These are phyloP conservation scores for Aleadryas rufinucha DNA, from an alignment of 2,113 vertebrate species.

Conservation along the genomic window DNA sequence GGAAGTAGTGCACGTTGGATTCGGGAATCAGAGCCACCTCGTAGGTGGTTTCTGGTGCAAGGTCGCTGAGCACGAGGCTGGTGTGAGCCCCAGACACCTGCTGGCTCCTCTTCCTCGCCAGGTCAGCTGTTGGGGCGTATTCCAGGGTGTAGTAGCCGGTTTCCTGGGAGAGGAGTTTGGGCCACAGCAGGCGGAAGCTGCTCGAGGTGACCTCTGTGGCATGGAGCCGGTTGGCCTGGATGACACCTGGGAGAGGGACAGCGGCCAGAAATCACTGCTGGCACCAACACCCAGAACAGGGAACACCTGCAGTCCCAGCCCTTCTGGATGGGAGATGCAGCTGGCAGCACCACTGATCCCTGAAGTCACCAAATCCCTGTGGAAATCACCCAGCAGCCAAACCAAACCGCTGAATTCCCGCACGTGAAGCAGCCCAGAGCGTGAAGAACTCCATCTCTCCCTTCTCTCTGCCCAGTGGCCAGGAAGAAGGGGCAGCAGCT, in stretches of 20 bases:
- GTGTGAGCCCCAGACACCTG: slow-evolving; percentile 74
- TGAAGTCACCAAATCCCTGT: neutral
- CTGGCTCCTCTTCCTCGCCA: slow-evolving; percentile 52
- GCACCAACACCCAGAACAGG: accelerated
- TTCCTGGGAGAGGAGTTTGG: slow-evolving; percentile 73
- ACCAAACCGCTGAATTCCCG: accelerated
- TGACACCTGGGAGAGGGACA: slow-evolving; percentile 73
- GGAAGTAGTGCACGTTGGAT: slow-evolving; percentile 74
- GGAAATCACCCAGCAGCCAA: neutral
- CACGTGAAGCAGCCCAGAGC: accelerated
- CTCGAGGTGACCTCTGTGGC: slow-evolving; percentile 80
- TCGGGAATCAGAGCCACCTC: slow-evolving; percentile 80
- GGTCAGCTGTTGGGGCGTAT: slow-evolving; percentile 32
- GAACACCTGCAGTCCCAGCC: neutral
- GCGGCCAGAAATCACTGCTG: neutral
- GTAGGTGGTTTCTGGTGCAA: slow-evolving; percentile 84
- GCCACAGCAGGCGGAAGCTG: slow-evolving; percentile 84
- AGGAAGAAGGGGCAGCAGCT: neutral
- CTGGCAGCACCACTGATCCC: neutral
- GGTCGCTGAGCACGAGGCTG: slow-evolving; percentile 64
- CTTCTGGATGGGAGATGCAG: neutral
- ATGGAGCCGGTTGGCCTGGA: slow-evolving; percentile 78
- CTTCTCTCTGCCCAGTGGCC: neutral
- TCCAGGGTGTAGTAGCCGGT: slow-evolving; percentile 82
- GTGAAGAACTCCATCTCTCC: neutral